Evolutionary conservation across 2,797 vertebrate species (phyloP).

Genomic region (Bradypodion pumilum): DNA sequence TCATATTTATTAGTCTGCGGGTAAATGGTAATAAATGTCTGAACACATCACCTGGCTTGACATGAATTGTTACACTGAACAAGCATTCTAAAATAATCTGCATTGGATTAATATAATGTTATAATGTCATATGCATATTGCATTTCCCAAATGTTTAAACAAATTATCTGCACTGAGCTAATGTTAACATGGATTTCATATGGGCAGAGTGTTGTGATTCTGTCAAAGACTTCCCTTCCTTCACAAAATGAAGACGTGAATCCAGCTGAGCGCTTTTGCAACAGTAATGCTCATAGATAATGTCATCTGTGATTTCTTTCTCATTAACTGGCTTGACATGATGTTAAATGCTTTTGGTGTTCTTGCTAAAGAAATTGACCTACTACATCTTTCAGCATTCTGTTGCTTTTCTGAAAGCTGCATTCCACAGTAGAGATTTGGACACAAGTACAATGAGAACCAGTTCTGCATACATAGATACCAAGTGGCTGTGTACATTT

Average conservation of each 20-base stretch:
- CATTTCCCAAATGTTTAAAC: not conserved
- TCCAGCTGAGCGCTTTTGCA: not conserved
- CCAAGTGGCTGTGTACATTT: not conserved
- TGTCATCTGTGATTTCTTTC: slow-evolving; percentile 38
- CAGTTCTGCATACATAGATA: not conserved
- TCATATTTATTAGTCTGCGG: slow-evolving; percentile 15
- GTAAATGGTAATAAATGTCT: slow-evolving; percentile 5
- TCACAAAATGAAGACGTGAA: not conserved
- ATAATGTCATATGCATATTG: not conserved
- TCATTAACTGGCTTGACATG: slow-evolving; percentile 18
- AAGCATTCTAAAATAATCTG: not conserved
- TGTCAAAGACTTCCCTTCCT: not conserved
- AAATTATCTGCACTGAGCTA: not conserved
- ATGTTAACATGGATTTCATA: not conserved
- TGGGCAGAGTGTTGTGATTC: not conserved
- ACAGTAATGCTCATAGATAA: not conserved
- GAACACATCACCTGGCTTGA: not conserved
- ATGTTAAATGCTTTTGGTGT: slow-evolving; percentile 19
- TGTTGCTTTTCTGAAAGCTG: not conserved
- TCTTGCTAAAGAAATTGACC: slow-evolving; percentile 24
- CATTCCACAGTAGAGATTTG: not conserved
- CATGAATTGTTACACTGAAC: not conserved
- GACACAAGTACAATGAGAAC: not conserved
- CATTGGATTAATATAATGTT: not conserved
- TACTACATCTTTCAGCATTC: not conserved